Base-by-base conservation (phyloP, 2,888 invertebrate genomes). In the Leptogaster cylindrica region DNA sequence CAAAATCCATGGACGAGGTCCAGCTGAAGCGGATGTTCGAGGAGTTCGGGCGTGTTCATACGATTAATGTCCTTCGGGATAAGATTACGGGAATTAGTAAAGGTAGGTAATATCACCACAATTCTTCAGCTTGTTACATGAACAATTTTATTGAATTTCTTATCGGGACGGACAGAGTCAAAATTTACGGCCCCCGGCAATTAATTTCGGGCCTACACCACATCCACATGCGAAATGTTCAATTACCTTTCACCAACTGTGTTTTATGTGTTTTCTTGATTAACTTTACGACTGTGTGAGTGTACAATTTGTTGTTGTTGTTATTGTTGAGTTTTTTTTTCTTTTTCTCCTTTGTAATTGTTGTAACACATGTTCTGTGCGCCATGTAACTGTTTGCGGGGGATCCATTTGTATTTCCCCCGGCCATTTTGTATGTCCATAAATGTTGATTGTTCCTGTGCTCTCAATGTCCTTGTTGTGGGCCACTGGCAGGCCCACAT, bases 31-130 rank as follows among this genome's bases (percentile, higher is more conserved):
- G 88, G 77, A 90, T 98, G 88, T 98, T 99, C 82, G 96, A 97
- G 80, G 93, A 95, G 82, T 99, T 91, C 79, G 98, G 98, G 28
- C 88, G 93, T 65, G 96, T 99, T 69, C 95, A 95, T 82, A 94
- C 96, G 82, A 90, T 99, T 83, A 98, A 97, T 84, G 95, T 99
- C 72, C 88, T 98, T n/a, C 86, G 97, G 73, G 98, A 98, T 83
- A 98, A 98, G 83, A 88, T 91, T 77, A 95, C 96, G 70, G 95
- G 96, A 73, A 89, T 93, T 78, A 97, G 97, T 83, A 94, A 96
- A 94, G 98, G 98, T 97, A 82, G 85, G 88, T 80, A 65, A 52
- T 67, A 68, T 23, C 41, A 33, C 50, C 50, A 44, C 69, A 66
- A 69, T 71, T 67, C 64, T 68, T 68, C 50, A 58, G 66, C 64